These are phyloP conservation scores for Hetaerina titia DNA, from an alignment of 2,888 invertebrate species.

Conservation along the genomic window DNA sequence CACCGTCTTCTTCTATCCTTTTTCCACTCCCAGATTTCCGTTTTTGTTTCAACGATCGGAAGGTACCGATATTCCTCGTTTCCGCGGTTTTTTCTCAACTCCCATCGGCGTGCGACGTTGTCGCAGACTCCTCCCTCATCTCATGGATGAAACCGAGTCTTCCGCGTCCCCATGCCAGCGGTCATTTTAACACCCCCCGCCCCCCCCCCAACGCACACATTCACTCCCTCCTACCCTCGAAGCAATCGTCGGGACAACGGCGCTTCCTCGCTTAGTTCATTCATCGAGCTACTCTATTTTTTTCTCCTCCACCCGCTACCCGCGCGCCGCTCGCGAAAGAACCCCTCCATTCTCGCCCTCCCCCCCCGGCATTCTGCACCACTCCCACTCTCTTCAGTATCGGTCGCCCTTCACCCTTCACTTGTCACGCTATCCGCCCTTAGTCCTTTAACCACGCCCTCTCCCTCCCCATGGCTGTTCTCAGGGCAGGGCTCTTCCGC, in stretches of 20 bases:
- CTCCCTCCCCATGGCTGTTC: neutral
- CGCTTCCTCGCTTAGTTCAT: constrained; percentile 47
- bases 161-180: constrained; percentile 63
- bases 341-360: neutral
- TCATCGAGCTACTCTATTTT: constrained; percentile 43
- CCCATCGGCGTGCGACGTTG: constrained; percentile 1
- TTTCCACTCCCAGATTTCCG: neutral
- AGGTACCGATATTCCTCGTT: constrained; percentile 44
- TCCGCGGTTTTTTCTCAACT: constrained; percentile 49
- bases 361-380: neutral
- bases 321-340: neutral
- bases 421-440: constrained; percentile 12
- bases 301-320: neutral
- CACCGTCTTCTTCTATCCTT: neutral
- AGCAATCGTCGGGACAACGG: neutral
- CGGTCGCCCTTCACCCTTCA: constrained; percentile 41
- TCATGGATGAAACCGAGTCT: neutral
- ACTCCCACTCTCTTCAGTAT: neutral
- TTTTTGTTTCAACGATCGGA: constrained; percentile 14
- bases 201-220: neutral
- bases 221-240: neutral
- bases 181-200: constrained; percentile 1
- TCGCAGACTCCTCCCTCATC: neutral
- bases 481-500: neutral
- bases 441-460: neutral